These are phyloP conservation scores for Argyresthia goedartella DNA, from an alignment of 2,888 invertebrate genomes.

Conservation along the genomic window DNA sequence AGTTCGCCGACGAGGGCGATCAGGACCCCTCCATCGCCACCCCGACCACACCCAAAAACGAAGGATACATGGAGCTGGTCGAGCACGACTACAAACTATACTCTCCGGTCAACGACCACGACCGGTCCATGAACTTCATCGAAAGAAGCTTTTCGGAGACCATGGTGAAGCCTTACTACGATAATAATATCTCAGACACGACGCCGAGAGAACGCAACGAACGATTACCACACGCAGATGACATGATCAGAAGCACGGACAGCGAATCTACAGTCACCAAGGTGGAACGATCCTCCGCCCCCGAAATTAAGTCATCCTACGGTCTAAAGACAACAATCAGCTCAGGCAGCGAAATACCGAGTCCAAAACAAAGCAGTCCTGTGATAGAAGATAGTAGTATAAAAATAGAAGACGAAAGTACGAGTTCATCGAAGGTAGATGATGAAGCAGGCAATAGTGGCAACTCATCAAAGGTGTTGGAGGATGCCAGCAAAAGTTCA, in stretches of 20 bases:
- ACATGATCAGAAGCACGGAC: conserved; percentile 2
- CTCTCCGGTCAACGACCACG: conserved; percentile 49
- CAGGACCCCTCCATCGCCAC: conserved; percentile 80
- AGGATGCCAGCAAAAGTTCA: too few species aligned
- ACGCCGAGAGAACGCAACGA: background rate
- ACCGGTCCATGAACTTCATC: conserved; percentile 69
- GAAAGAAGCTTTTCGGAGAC: conserved; percentile 57
- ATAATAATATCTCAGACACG: too few species aligned
- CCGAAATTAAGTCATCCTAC: conserved; percentile 23
- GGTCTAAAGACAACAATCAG: conserved; percentile 24
- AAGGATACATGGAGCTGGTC: conserved; percentile 56
- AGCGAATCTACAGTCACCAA: conserved; percentile 8
- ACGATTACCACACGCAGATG: too few species aligned
- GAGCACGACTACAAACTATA: conserved; percentile 52
- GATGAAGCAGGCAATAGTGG: background rate
- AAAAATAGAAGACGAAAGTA: background rate
- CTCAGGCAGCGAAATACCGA: conserved; percentile 24
- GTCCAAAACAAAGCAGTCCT: too few species aligned
- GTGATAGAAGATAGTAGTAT: conserved; percentile 1
- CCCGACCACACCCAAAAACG: conserved; percentile 38
- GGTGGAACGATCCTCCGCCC: conserved; percentile 11
- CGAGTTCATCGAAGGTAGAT: background rate
- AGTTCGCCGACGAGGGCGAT: conserved; percentile 89
- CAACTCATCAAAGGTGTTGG: background rate
- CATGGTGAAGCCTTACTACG: conserved; percentile 32